phyloP scores from a whole-genome alignment of 1,140 invertebrate species.

The Paramacrobiotus metropolitanus region DNA sequence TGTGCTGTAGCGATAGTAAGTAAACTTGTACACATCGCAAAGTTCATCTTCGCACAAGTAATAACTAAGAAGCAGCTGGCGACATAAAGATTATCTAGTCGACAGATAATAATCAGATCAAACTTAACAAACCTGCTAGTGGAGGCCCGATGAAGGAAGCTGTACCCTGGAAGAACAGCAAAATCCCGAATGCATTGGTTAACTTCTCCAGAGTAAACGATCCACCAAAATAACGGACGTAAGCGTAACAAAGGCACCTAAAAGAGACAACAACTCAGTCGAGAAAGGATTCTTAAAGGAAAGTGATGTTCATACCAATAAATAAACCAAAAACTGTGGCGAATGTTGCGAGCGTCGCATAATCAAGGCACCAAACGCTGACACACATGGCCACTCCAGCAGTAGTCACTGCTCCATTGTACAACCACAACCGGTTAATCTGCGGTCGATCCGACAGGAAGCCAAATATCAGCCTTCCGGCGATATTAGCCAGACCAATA shows the following conservation, averaged over 20 bases:
- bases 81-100: background rate
- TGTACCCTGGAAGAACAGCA: conserved; percentile 70
- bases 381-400: conserved; percentile 45
- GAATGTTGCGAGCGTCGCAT: conserved; percentile 44
- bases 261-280: conserved; percentile 10
- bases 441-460: conserved; percentile 17
- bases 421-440: conserved; percentile 26
- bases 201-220: conserved; percentile 53
- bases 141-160: conserved; percentile 67
- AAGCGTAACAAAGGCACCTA: conserved; percentile 68
- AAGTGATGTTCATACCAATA: conserved; percentile 26
- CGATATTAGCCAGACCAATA: conserved; percentile 37
- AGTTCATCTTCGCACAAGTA: conserved; percentile 1
- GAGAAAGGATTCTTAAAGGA: conserved; percentile 9
- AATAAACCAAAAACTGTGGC: conserved; percentile 59
- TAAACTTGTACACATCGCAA: background rate
- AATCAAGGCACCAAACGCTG: conserved; percentile 42
- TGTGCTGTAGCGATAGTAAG: background rate
- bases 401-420: conserved; percentile 56
- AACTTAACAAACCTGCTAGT: conserved; percentile 49
- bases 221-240: conserved; percentile 73
- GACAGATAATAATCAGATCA: too few species aligned
- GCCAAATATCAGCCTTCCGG: conserved; percentile 21
- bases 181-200: conserved; percentile 73
- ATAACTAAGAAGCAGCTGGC: background rate